These are phyloP conservation scores for Ceyx cyanopectus DNA, from an alignment of 2,113 vertebrate genomes.

Conservation along the genomic window DNA sequence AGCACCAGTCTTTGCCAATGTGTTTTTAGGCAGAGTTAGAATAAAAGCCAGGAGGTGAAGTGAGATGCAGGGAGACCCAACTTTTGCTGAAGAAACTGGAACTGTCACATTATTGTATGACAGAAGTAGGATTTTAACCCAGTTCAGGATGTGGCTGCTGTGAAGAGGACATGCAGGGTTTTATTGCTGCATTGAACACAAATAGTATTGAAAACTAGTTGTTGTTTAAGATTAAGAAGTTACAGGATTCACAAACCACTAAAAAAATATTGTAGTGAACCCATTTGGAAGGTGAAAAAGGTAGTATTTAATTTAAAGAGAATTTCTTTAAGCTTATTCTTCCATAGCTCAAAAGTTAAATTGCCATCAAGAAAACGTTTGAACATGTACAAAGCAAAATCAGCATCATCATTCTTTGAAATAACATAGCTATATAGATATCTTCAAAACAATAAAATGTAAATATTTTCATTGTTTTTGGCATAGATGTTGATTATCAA, in stretches of 20 bases:
- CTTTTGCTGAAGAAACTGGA: neutral
- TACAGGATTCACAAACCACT: neutral
- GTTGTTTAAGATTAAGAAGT: neutral
- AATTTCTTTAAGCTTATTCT: neutral
- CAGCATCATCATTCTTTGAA: neutral
- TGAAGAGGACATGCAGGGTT: neutral
- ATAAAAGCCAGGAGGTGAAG: neutral
- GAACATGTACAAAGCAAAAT: neutral
- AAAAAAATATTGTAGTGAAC: neutral
- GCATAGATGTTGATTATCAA: neutral
- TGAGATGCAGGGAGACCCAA: neutral
- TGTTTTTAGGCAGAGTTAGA: conserved; percentile 15
- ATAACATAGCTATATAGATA: neutral
- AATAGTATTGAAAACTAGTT: neutral
- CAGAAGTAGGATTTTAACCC: neutral
- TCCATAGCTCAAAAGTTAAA: neutral
- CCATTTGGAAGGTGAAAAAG: neutral
- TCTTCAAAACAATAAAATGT: neutral
- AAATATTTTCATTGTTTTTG: neutral
- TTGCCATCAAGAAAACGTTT: neutral
- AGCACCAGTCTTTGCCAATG: neutral
- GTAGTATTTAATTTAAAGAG: neutral
- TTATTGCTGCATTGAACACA: neutral
- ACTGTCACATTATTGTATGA: neutral
- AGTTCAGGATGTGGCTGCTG: neutral